Conservation (phyloP, 2,113 vertebrate genomes). For the Lepus americanus region DNA sequence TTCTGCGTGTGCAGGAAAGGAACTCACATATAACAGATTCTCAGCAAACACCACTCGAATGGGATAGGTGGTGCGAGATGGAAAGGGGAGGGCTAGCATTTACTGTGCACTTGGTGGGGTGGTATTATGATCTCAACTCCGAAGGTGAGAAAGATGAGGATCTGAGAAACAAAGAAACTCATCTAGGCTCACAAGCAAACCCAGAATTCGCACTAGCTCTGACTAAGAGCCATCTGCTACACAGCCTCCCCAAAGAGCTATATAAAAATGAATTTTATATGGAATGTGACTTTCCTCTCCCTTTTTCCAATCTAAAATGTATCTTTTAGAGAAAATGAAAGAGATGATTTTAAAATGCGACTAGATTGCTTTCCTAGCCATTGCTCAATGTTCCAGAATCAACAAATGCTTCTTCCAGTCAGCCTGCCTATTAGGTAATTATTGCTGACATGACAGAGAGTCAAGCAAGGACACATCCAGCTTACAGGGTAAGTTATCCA, state of each 20-base stretch:
- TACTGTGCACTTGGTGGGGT: neutral
- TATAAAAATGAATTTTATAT: constrained; percentile 64
- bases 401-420: constrained; percentile 13
- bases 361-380: neutral
- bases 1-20: neutral
- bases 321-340: constrained; percentile 49
- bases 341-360: constrained; percentile 20
- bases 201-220: constrained; percentile 53
- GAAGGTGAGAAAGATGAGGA: neutral
- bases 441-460: neutral
- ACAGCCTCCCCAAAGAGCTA: constrained; percentile 24
- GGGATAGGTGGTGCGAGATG: neutral
- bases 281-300: constrained; percentile 10
- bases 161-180: constrained; percentile 9
- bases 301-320: neutral
- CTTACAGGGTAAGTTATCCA: neutral
- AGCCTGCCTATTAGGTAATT: constrained; percentile 59
- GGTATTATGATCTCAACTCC: neutral
- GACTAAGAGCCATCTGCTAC: constrained; percentile 61
- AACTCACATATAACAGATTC: neutral
- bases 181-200: constrained; percentile 19
- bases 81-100: neutral
- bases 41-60: neutral
- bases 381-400: constrained; percentile 24
- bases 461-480: neutral